phyloP scores from a whole-genome alignment of 2,113 vertebrate species.

The Zapornia atra region DNA sequence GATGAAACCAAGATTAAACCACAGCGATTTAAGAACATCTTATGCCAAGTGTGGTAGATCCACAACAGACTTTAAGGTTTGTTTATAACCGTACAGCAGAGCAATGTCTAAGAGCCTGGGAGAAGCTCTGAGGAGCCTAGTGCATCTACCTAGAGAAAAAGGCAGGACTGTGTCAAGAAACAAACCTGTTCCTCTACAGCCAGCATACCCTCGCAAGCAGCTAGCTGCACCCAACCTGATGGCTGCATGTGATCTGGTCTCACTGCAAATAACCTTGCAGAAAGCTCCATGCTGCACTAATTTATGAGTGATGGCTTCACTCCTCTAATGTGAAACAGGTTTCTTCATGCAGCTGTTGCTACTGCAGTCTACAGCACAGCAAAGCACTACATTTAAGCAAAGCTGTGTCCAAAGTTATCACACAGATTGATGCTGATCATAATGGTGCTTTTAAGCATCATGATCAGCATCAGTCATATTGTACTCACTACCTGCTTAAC shows the following conservation, averaged over 20 bases:
- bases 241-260: not conserved
- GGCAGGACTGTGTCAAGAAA: not conserved
- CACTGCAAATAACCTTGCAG: not conserved
- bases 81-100: not conserved
- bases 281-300: not conserved
- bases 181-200: accelerated
- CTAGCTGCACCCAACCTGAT: not conserved
- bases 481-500: not conserved
- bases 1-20: not conserved
- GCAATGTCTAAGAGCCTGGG: not conserved
- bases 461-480: not conserved
- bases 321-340: not conserved
- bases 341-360: not conserved
- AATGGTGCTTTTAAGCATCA: not conserved
- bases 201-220: not conserved
- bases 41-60: not conserved
- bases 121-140: not conserved
- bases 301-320: not conserved
- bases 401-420: not conserved
- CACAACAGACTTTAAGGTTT: not conserved
- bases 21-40: not conserved
- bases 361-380: not conserved
- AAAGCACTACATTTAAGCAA: not conserved
- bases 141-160: not conserved
- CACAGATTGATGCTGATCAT: too few species aligned